phyloP scores from a whole-genome alignment of 2,797 vertebrate species.

The Apodemus agrarius region DNA sequence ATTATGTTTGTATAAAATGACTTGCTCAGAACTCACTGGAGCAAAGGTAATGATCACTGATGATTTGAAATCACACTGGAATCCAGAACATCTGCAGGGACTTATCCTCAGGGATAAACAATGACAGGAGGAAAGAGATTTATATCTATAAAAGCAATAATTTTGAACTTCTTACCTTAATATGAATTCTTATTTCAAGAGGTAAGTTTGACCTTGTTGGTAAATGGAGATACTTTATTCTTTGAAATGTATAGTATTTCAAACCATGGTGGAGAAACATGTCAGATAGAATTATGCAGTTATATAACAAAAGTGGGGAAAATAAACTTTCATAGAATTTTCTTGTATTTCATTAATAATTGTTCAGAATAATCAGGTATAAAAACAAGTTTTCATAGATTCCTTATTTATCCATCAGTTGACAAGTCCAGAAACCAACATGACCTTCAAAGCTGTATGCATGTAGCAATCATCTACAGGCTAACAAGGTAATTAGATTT shows the following conservation, averaged over 20 bases:
- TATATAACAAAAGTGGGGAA: not conserved
- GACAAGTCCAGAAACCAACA: not conserved
- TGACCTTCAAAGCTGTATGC: not conserved
- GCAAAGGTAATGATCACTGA: not conserved
- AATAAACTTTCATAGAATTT: not conserved
- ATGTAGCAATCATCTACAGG: not conserved
- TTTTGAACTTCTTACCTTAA: not conserved
- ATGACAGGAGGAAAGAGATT: not conserved
- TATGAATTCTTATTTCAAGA: not conserved
- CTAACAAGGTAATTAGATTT: not conserved
- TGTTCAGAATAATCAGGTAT: not conserved
- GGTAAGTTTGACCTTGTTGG: not conserved
- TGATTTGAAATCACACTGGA: constrained; percentile 44
- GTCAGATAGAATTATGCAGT: not conserved
- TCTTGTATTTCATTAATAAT: not conserved
- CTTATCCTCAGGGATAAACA: constrained; percentile 18
- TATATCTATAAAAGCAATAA: not conserved
- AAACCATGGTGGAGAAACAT: not conserved
- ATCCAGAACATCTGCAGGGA: constrained; percentile 19
- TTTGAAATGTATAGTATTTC: not conserved
- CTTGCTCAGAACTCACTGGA: not conserved
- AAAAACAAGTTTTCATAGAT: not conserved
- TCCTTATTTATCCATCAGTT: not conserved
- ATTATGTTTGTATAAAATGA: not conserved
- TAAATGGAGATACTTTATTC: not conserved